Base-by-base conservation (phyloP, 2,797 vertebrate genomes). In the Geotrypetes seraphini region DNA sequence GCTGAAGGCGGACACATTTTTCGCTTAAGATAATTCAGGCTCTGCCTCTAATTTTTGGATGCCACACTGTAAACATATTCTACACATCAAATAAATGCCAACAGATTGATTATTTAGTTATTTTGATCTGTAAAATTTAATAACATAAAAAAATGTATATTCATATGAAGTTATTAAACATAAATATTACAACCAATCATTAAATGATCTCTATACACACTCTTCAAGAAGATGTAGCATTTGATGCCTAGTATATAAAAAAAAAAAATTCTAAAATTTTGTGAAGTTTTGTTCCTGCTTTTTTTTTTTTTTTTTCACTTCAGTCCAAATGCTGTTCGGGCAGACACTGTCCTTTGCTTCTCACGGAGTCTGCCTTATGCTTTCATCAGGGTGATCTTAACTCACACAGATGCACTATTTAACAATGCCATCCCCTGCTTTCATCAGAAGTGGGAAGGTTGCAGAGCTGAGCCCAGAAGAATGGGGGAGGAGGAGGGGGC, bases 381-480 rank as follows among this genome's bases (percentile, higher is more conserved):
- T 92, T 96, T 89, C 90, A 92, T 96, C 92, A 93, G 88, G 93
- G 87, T 79, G 89, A 88, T 87, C 87, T 47, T 90, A 92, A 95
- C 89, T 92, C 89, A 93, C 94, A 94, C 92, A 97, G 93, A 99
- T 97, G 94, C 92, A 93, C 91, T 96, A 92, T 91, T 97, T 99
- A 99, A 97, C 94, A 96, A 97, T 99, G 92, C 91, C 92, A 89
- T 92, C 92, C 90, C 89, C 91, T 87, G 86, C 91, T 90, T 90
- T 90, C 89, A 89, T 94, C 90, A 91, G 88, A 84, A 89, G 88
- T 84, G 86, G 83, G 82, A 82, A 90, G 92, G 93, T 92, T 92
- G 92, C 73, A 71, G 86, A 90, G 91, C 87, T 81, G 86, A 86
- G 90, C 91, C 92, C 92, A 87, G 78, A 88, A 92, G 92, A 97